Evolutionary conservation across 2,888 invertebrate genomes (phyloP).

Genomic region (Colletes collaris): DNA sequence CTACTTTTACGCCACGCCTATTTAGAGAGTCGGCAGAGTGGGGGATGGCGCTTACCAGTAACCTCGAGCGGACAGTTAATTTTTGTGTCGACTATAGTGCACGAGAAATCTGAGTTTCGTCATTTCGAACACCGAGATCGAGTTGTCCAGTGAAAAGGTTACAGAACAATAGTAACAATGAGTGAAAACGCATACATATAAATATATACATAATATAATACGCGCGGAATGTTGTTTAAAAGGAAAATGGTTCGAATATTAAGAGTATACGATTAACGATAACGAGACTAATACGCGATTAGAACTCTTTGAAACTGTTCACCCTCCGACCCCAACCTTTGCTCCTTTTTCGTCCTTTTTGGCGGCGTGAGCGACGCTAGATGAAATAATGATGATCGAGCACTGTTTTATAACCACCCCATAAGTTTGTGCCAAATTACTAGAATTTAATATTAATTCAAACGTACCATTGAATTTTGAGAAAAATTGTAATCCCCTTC

Average conservation of each 20-base stretch:
- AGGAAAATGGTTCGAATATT: slow-evolving; percentile 22
- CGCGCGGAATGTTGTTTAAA: neutral
- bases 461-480: too few species aligned
- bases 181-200: slow-evolving; percentile 12
- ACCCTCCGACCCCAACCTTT: slow-evolving; percentile 1
- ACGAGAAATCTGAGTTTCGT: too few species aligned
- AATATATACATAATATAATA: neutral
- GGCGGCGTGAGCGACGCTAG: slow-evolving; percentile 44
- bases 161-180: neutral
- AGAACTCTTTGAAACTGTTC: slow-evolving; percentile 34
- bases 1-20: too few species aligned
- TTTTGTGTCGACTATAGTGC: too few species aligned
- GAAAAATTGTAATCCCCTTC: too few species aligned
- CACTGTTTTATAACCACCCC: too few species aligned
- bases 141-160: slow-evolving; percentile 1
- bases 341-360: slow-evolving; percentile 17
- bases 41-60: too few species aligned
- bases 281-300: slow-evolving; percentile 37
- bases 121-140: too few species aligned
- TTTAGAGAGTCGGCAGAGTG: too few species aligned
- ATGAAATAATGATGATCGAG: slow-evolving; percentile 6
- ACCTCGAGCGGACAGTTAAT: too few species aligned
- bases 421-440: too few species aligned
- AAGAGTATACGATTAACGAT: slow-evolving; percentile 51
- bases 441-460: too few species aligned